Base-by-base conservation (phyloP, 2,113 vertebrate species). In the Macrotus californicus region DNA sequence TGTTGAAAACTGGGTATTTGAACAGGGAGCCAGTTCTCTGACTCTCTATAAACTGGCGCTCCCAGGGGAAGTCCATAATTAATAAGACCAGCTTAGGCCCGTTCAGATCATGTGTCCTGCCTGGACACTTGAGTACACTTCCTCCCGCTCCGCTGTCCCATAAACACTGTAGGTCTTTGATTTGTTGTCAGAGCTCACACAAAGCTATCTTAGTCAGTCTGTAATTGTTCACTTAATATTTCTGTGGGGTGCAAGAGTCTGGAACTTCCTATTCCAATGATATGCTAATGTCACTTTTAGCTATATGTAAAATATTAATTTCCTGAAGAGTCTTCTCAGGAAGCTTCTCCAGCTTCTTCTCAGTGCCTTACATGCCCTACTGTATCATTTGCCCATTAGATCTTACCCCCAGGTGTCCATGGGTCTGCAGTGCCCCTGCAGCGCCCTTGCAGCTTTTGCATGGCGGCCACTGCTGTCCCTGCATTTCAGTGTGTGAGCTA, bases 261-360 rank as follows among this genome's bases (percentile, higher is more conserved):
- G 39, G 54, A 72, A 3, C 31, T 91, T 77, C 34, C 50, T 69
- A 14, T 9, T 76, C 24, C 11, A 79, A 5, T 24, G 36, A 11
- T 18, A 64, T 46, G 22, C 59, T 36, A 1, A 34, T 70, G 19
- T 91, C 19, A 39, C 19, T 72, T 43, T 43, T 24, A 5, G 36
- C 11, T 52, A 0, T 36, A 59, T 96, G 70, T 94, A 76, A 61
- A 36, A 6, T 66, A 31, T 80, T 61, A 84, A 54, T 92, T 91
- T 84, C 4, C 29, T 18, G 29, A 6, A 36, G 15, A 31, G 11
- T 81, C n/a, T 69, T 46, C 43, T n/a, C n/a, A n/a, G n/a, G n/a
- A n/a, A n/a, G n/a, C n/a, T n/a, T n/a, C 14, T 34, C 34, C 3
- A 70, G 12, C n/a, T 46, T 87, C 54, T 29, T 59, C 24, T 70